Conservation (phyloP, 2,888 invertebrate genomes). For the Orgyia antiqua region DNA sequence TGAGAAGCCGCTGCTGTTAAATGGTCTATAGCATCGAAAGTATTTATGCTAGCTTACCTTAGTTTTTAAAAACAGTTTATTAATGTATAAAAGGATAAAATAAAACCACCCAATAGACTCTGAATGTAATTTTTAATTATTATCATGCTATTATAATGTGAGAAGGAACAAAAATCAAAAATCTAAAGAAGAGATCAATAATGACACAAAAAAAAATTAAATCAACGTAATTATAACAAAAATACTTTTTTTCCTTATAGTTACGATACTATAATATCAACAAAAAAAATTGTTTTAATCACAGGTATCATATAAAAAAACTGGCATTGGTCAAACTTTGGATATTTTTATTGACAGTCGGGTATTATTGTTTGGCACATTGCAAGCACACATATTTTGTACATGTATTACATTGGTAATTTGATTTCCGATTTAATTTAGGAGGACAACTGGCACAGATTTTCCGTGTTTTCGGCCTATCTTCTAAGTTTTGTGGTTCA, state of each 20-base stretch:
- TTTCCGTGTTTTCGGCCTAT: conserved; percentile 5
- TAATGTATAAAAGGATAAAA: conserved; percentile 1
- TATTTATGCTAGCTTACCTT: conserved; percentile 1
- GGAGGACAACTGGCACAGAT: conserved; percentile 7
- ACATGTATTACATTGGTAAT: conserved; percentile 4
- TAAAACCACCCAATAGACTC: not conserved
- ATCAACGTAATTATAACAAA: conserved; percentile 2
- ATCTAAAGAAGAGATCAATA: conserved; percentile 1
- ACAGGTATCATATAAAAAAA: conserved; percentile 7
- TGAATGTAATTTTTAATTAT: conserved; percentile 1
- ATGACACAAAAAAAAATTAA: conserved; percentile 1
- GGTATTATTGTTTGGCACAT: conserved; percentile 5
- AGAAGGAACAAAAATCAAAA: not conserved
- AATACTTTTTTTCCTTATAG: not conserved
- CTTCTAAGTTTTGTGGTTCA: conserved; percentile 2
- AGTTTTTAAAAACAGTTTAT: not conserved
- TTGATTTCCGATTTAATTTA: conserved; percentile 8
- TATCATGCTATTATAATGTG: not conserved
- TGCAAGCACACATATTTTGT: conserved; percentile 6
- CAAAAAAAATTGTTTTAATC: not conserved
- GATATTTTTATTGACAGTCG: conserved; percentile 3
- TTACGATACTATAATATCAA: not conserved
- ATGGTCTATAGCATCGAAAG: not conserved
- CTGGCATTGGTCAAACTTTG: conserved; percentile 3
- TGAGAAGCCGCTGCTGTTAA: conserved; percentile 1